Base-by-base conservation (phyloP, 1,140 invertebrate genomes). In the Dolichoris vasculosae region DNA sequence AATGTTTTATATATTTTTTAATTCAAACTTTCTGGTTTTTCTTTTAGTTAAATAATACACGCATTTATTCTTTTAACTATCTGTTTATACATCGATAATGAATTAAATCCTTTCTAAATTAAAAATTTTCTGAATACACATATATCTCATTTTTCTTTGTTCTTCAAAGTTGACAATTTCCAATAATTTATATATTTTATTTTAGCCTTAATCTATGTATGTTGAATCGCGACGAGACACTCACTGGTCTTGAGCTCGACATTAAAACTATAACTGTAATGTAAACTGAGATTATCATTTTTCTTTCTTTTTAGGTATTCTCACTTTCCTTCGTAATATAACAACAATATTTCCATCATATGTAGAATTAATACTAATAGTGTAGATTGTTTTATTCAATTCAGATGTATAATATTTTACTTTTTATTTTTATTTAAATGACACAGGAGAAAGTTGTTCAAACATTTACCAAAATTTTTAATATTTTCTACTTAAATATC, bases 171-270 rank as follows among this genome's bases (percentile, higher is more conserved):
- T 48, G 55, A 85, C 69, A 67, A 32, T 75, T 35, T 73, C 13
- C n/a, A 6, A 30, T 55, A 69, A 35, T 40, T 79, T 79, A 32
- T 51, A 38, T 84, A 71, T n/a, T 69, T 79, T 67, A 11, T 79
- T 48, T 67, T 80, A 64, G 69, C 17, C 13, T 69, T 67, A 81
- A 35, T 51, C 73, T 73, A 55, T 1, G 35, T 9, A 69, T 38
- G 23, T 43, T 32, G 30, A 80, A 48, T 75, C 84, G 78, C 84
- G 84, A 85, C 84, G 84, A 85, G 78, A 85, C 51, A 81, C 78
- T 75, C 71, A 64, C 35, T 32, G 71, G 78, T 75, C 69, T 81
- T 85, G 38, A 63, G 23, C n/a, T 82, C 78, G 76, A 80, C 64
- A 71, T 71, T 79, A 43, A 46, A 46, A 30, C 30, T 51, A 78